Conservation (phyloP, 2,797 vertebrate species). For the Chaenodraco wilsoni region DNA sequence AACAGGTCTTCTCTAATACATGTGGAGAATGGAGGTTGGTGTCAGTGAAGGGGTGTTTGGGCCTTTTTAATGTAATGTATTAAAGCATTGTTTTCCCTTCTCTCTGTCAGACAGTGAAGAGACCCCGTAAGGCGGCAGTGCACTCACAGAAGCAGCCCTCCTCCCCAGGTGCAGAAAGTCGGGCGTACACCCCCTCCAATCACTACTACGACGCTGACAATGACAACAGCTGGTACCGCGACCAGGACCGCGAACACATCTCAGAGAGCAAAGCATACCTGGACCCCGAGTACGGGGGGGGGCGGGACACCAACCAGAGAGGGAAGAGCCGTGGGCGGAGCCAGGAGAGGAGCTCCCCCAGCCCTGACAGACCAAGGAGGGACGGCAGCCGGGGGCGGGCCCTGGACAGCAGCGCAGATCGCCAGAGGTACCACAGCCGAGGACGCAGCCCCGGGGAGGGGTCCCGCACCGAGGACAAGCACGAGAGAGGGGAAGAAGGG, state of each 20-base stretch:
- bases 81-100: not conserved
- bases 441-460: conserved; percentile 78
- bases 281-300: conserved; percentile 79
- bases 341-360: conserved; percentile 69
- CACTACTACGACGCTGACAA: conserved; percentile 88
- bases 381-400: conserved; percentile 45
- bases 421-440: conserved; percentile 79
- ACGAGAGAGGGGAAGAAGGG: conserved; percentile 69
- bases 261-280: conserved; percentile 72
- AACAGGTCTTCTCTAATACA: not conserved
- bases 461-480: conserved; percentile 79
- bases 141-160: conserved; percentile 80
- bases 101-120: conserved; percentile 89
- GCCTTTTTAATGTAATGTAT: not conserved
- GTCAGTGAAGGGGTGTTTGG: not conserved
- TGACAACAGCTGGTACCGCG: conserved; percentile 86
- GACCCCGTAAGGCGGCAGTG: conserved; percentile 87
- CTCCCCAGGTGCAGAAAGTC: conserved; percentile 82
- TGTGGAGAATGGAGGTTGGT: not conserved
- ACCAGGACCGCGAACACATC: conserved; percentile 82
- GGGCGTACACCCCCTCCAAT: conserved; percentile 83
- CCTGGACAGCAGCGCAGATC: conserved; percentile 56
- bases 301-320: conserved; percentile 71
- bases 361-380: conserved; percentile 75
- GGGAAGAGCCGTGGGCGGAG: conserved; percentile 84